Percentiles rank a stretch among this genome's conserved stretches.
Evolutionary conservation across 1,140 invertebrate species (phyloP).

Genomic region (Ceratitis capitata): DNA sequence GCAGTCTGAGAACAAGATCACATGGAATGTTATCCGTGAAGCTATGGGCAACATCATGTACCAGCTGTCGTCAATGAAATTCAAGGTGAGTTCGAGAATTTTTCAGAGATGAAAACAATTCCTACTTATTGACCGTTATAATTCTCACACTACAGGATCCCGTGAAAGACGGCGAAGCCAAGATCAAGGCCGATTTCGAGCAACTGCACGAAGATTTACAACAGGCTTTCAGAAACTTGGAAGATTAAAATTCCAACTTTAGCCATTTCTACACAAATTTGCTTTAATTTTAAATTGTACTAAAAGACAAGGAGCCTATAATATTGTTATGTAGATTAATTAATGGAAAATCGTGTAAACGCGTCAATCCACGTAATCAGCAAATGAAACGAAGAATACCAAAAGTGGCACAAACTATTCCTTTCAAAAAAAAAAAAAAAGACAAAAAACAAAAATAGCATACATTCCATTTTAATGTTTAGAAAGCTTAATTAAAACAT

Average conservation of each 20-base stretch:
- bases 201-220: constrained; percentile 95
- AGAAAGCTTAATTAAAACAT: neutral
- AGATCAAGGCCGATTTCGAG: constrained; percentile 97
- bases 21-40: constrained; percentile 97
- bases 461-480: constrained; percentile 4
- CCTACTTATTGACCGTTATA: too few species aligned
- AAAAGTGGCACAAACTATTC: constrained; percentile 18
- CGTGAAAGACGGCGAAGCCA: constrained; percentile 95
- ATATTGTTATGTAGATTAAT: constrained; percentile 39
- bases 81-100: constrained; percentile 79
- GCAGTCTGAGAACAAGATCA: constrained; percentile 99
- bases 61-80: constrained; percentile 99
- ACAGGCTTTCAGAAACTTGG: constrained; percentile 97
- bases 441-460: constrained; percentile 12
- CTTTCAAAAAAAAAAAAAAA: constrained; percentile 7
- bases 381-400: neutral
- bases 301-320: constrained; percentile 38
- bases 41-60: constrained; percentile 96
- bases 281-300: constrained; percentile 46
- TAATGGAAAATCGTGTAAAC: constrained; percentile 6
- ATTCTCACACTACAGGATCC: constrained; percentile 79
- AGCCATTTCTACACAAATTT: neutral
- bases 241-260: constrained; percentile 79
- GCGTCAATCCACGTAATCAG: neutral
- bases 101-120: neutral